Base-by-base conservation (phyloP, 2,888 invertebrate genomes). In the Zygogramma bicolorata region DNA sequence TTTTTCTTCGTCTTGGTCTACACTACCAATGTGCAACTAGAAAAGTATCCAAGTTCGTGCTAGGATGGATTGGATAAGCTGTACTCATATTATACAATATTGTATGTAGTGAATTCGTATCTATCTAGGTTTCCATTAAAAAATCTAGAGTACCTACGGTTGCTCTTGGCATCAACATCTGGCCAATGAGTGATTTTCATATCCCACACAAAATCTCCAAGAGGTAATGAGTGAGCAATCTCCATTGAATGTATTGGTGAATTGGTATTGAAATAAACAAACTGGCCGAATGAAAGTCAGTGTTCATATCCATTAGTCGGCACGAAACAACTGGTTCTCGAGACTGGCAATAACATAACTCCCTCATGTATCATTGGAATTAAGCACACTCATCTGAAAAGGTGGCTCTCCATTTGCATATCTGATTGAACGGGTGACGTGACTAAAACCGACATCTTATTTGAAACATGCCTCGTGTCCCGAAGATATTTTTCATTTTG, bases 391-490 rank as follows among this genome's bases (percentile, higher is more conserved):
- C 27, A 27, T 53, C 25, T 10, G 53, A n/a, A 27, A 53, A 53
- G 53, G 53, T 53, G 53, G 53, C 27, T 53, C 27, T 13, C 4
- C 25, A 53, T 53, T 53, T 53, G 53, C 53, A 53, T 53, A 53
- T 53, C 53, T 53, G 53, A 53, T 53, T 53, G 53, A 53, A 25
- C 53, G n/a, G 22, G 53, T 53, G 53, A 53, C 27, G 27, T 53
- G 53, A 53, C 22, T 27, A 13, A 27, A 53, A 53, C 53, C 13
- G 53, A 53, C 53, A 53, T 53, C 53, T 53, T 53, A 53, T 53
- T 53, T 53, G 27, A 27, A 53, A 53, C 53, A 53, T 53, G 53
- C 2, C 53, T 53, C 27, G 46, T 20, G 46, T 46, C 10, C 20
- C 3, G 20, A n/a, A n/a, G n/a, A 46, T 6, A 46, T 20, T 46